Percentiles rank a stretch among this genome's conserved stretches.
phyloP scores from a whole-genome alignment of 2,113 vertebrate genomes.

The Danionella cerebrum region DNA sequence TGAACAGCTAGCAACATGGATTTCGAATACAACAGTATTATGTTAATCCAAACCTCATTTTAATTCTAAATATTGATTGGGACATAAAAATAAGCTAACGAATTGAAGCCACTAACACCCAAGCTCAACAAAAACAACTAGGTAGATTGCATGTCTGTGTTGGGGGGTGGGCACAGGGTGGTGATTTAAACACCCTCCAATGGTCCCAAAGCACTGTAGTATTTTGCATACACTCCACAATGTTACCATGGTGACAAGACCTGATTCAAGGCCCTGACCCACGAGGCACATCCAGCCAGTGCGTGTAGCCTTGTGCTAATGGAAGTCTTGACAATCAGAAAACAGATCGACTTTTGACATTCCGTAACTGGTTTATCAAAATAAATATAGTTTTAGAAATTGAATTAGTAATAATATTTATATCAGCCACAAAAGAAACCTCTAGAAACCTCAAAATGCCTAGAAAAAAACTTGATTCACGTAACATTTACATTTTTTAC shows the following conservation, averaged over 20 bases:
- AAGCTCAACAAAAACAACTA: neutral
- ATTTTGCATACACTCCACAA: conserved; percentile 67
- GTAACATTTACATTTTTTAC: neutral
- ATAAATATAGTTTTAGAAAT: too few species aligned
- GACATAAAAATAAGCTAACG: neutral
- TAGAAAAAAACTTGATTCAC: too few species aligned
- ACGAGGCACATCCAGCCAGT: conserved; percentile 52
- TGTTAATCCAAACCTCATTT: neutral
- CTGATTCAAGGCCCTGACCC: conserved; percentile 60
- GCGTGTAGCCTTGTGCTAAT: conserved; percentile 5
- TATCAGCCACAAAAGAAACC: too few species aligned
- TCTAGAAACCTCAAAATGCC: too few species aligned
- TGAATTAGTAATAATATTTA: too few species aligned
- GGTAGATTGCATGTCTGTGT: conserved; percentile 1
- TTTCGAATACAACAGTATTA: neutral
- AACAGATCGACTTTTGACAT: neutral
- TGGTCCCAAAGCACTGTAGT: conserved; percentile 54
- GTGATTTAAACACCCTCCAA: conserved; percentile 47
- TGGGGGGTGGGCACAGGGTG: neutral
- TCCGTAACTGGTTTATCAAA: too few species aligned
- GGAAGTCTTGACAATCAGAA: conserved; percentile 13
- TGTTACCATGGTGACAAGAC: conserved; percentile 74
- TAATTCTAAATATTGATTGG: neutral
- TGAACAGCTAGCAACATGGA: neutral
- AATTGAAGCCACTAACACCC: neutral